Evolutionary conservation across 2,888 invertebrate genomes (phyloP).

Genomic region (Cordilura impudica): DNA sequence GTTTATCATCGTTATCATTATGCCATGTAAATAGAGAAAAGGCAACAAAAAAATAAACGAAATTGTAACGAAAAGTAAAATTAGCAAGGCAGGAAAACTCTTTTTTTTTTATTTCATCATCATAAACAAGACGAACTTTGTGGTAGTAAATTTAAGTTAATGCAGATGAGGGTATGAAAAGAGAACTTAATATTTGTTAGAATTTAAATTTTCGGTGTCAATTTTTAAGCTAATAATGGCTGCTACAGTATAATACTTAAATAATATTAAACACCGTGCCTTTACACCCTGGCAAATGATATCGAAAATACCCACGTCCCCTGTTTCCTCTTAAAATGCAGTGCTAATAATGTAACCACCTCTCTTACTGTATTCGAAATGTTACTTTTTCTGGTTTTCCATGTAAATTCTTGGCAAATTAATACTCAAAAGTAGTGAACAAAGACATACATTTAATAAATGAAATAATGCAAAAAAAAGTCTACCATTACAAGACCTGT

Average conservation of each 20-base stretch:
- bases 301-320: too few relatives aligned
- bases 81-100: slow-evolving; percentile 1
- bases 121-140: background rate
- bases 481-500: background rate
- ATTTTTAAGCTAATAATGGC: too few relatives aligned
- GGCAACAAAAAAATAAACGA: background rate
- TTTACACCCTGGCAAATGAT: too few relatives aligned
- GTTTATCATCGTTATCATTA: slow-evolving; percentile 20
- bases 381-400: background rate
- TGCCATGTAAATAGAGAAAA: background rate
- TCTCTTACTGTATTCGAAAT: too few relatives aligned
- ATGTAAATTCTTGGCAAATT: slow-evolving; percentile 37
- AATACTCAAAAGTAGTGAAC: slow-evolving; percentile 21
- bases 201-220: too few relatives aligned
- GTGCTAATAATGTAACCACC: too few relatives aligned
- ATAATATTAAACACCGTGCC: background rate
- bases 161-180: background rate
- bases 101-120: background rate
- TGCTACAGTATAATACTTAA: background rate
- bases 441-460: slow-evolving; percentile 8
- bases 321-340: too few relatives aligned
- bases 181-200: too few relatives aligned
- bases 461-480: slow-evolving; percentile 10
- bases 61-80: background rate
- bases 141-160: background rate